A percentile compares a stretch with the other conserved stretches of the same genome.
These are phyloP conservation scores for Ostrea denselamellosa DNA, from an alignment of 1,140 invertebrate species.

Conservation along the genomic window DNA sequence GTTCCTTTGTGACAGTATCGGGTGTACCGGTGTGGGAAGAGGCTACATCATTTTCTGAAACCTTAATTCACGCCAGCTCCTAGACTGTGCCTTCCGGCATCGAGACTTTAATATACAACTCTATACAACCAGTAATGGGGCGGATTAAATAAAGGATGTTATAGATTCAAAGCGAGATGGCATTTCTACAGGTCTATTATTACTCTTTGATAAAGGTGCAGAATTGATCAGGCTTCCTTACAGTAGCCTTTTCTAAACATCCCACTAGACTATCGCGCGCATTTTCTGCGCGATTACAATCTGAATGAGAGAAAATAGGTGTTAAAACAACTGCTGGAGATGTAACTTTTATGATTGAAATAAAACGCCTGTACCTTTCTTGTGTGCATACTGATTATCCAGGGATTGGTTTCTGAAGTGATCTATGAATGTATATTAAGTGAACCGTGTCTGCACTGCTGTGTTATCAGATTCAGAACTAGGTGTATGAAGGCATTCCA, in stretches of 20 bases:
- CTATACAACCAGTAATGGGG: background rate
- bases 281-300: background rate
- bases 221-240: background rate
- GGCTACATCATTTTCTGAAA: too few relatives aligned
- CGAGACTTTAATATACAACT: conserved; percentile 5
- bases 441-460: background rate
- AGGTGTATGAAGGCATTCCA: too few relatives aligned
- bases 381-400: conserved; percentile 8
- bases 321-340: background rate
- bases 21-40: too few relatives aligned
- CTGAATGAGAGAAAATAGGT: conserved; percentile 11
- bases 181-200: conserved; percentile 27
- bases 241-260: background rate
- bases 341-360: conserved; percentile 26
- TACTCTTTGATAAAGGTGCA: conserved; percentile 25
- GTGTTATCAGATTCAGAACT: background rate
- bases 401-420: conserved; percentile 1
- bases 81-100: background rate
- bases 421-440: background rate
- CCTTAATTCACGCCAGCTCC: background rate
- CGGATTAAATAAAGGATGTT: background rate
- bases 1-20: too few relatives aligned
- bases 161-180: conserved; percentile 17
- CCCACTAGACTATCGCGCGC: background rate
- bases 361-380: background rate